phyloP scores from a whole-genome alignment of 1,140 invertebrate species.

The Lithobius niger region DNA sequence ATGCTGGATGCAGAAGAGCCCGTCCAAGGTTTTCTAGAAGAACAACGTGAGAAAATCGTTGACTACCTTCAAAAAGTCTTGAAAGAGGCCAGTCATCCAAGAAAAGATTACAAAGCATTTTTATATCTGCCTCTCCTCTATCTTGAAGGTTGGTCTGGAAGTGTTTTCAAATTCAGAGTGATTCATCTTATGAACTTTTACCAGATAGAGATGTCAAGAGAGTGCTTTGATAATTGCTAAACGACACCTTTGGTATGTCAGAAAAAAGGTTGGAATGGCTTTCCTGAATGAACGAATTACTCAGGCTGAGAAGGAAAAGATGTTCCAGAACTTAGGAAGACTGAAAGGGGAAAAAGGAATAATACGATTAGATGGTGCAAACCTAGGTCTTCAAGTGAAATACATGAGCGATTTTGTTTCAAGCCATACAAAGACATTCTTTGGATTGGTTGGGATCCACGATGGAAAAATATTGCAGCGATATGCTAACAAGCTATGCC shows the following conservation, averaged over 20 bases:
- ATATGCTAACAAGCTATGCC: neutral
- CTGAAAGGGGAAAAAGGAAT: no score
- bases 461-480: neutral
- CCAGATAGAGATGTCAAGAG: constrained; percentile 12
- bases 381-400: no score
- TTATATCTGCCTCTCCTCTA: constrained; percentile 7
- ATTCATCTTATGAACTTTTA: constrained; percentile 12
- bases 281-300: neutral
- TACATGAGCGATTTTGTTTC: neutral
- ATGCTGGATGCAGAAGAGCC: neutral
- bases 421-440: neutral
- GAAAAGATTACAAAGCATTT: constrained; percentile 10
- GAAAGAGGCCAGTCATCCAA: neutral
- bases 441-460: neutral
- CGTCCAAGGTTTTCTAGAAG: constrained; percentile 4
- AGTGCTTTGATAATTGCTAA: neutral
- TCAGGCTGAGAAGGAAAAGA: neutral
- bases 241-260: constrained; percentile 6
- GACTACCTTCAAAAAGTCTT: neutral
- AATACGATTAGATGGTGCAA: no score
- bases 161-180: constrained; percentile 5
- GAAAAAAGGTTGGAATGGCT: neutral
- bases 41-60: neutral
- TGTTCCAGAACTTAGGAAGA: constrained; percentile 9
- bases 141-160: constrained; percentile 1